Evolutionary conservation across 2,113 vertebrate species (phyloP).

Genomic region (Arothron firmamentum): DNA sequence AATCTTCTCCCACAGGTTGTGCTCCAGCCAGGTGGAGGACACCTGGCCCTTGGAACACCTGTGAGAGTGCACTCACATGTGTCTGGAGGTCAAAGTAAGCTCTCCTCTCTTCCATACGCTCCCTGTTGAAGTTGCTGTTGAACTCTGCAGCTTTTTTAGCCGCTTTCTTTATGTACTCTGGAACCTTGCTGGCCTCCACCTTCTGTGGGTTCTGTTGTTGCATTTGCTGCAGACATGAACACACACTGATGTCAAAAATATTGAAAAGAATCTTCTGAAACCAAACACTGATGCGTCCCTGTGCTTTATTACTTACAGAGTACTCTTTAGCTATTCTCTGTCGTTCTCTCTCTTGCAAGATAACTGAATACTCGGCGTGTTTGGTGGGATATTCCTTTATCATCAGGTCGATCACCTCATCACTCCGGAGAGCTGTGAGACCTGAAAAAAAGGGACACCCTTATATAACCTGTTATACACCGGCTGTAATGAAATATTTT

Average conservation of each 20-base stretch:
- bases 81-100: conserved; percentile 99
- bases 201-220: conserved; percentile 96
- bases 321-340: conserved; percentile 97
- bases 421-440: conserved; percentile 92
- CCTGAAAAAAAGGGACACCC: conserved; percentile 67
- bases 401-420: conserved; percentile 99
- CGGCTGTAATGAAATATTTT: background rate
- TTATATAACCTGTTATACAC: background rate
- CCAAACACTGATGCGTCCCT: background rate
- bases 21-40: too few species aligned
- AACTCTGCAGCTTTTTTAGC: conserved; percentile 97
- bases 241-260: background rate
- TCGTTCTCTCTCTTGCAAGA: conserved; percentile 92
- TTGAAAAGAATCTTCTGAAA: background rate
- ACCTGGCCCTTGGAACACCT: background rate
- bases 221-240: conserved; percentile 84
- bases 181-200: conserved; percentile 97
- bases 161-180: conserved; percentile 98
- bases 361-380: conserved; percentile 94
- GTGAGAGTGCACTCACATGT: conserved; percentile 77
- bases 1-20: background rate
- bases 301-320: conserved; percentile 81
- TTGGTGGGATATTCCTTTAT: conserved; percentile 97
- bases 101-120: conserved; percentile 95
- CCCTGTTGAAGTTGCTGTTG: conserved; percentile 95